Conservation (phyloP, 2,113 vertebrate genomes). For the Ameiurus melas region DNA sequence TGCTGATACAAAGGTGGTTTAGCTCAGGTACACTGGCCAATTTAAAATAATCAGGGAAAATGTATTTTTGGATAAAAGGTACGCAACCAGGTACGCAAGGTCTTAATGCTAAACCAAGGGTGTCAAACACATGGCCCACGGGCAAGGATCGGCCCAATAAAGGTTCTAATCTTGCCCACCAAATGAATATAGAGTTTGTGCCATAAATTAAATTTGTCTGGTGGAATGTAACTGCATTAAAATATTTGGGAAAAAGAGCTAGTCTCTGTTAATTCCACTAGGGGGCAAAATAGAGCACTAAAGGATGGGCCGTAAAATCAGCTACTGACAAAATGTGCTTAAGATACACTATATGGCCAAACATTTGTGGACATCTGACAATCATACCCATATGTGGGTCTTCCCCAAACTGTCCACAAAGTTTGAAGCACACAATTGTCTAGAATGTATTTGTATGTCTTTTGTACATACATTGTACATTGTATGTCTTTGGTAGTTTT, state of each 20-base stretch:
- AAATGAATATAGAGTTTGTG: background rate
- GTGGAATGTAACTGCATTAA: background rate
- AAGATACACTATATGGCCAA: background rate
- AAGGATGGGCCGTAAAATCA: background rate
- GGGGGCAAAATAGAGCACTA: background rate
- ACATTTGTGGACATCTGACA: background rate
- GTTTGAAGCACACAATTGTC: background rate
- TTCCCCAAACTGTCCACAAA: background rate
- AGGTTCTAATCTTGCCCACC: background rate
- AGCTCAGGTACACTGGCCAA: constrained; percentile 16
- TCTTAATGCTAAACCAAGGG: background rate
- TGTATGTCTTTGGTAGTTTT: background rate
- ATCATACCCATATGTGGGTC: background rate
- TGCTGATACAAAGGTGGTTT: constrained; percentile 21
- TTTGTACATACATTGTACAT: background rate
- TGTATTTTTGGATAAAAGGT: background rate
- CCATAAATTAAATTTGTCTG: background rate
- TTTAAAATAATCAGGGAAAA: constrained; percentile 31
- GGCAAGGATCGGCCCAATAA: background rate
- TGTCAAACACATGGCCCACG: background rate
- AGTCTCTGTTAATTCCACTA: background rate
- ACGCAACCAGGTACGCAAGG: background rate
- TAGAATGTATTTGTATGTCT: background rate
- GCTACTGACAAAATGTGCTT: background rate
- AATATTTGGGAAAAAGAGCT: background rate